These are phyloP conservation scores for Hydrolagus affinis DNA, from an alignment of 2,113 vertebrate genomes.

Conservation along the genomic window DNA sequence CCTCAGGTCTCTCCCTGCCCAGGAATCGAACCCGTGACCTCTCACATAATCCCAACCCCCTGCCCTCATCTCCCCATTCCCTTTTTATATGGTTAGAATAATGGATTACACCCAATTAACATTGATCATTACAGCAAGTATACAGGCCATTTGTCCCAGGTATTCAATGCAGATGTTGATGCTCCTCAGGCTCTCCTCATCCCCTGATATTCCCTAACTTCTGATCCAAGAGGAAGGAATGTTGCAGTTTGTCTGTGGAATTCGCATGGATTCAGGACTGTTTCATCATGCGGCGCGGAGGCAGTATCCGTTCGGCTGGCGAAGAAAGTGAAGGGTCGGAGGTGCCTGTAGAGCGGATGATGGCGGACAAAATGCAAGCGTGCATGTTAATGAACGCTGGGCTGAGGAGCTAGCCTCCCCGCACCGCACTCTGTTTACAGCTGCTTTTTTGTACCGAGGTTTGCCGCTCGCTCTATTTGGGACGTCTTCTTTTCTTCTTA, in stretches of 20 bases:
- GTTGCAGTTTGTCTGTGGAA: slow-evolving; percentile 15
- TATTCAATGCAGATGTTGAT: no score
- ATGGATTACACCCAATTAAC: no score
- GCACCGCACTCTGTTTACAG: slow-evolving; percentile 23
- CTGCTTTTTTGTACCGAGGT: background rate
- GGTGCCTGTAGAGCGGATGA: background rate
- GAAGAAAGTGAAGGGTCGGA: slow-evolving; percentile 9
- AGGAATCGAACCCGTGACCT: no score
- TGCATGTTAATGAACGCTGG: slow-evolving; percentile 17
- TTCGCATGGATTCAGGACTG: background rate
- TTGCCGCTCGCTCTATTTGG: slow-evolving; percentile 20
- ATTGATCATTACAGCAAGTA: no score
- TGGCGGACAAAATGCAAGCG: slow-evolving; percentile 6
- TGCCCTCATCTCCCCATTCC: no score
- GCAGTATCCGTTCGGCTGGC: slow-evolving; percentile 7
- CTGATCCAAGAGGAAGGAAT: slow-evolving; percentile 19
- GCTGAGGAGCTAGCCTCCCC: slow-evolving; percentile 1
- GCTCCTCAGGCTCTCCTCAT: no score
- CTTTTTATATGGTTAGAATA: no score
- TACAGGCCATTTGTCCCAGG: no score
- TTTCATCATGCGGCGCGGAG: background rate
- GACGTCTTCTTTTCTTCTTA: slow-evolving; percentile 23
- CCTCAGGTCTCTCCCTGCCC: no score
- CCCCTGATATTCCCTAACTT: no score
- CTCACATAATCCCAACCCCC: no score